A percentile compares a stretch with the other conserved stretches of the same genome.
These are phyloP conservation scores for Propithecus deckenii DNA, from an alignment of 2,797 vertebrate genomes.

Conservation along the genomic window DNA sequence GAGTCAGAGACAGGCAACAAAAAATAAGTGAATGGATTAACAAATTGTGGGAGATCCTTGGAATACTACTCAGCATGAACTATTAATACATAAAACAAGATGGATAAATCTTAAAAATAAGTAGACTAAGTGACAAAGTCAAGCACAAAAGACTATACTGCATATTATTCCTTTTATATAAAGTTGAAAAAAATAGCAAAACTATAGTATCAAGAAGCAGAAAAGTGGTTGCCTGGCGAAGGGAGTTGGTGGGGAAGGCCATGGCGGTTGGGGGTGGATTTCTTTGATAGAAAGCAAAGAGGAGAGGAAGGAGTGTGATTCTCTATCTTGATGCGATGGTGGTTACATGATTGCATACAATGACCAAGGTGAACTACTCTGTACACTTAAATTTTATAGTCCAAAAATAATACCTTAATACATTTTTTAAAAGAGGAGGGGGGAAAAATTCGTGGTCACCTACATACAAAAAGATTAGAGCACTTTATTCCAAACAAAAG, in stretches of 20 bases:
- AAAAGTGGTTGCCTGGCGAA: neutral
- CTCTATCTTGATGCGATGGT: neutral
- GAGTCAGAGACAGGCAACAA: neutral
- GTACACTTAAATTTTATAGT: neutral
- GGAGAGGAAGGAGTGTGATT: neutral
- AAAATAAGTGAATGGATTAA: neutral
- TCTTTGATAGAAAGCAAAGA: neutral
- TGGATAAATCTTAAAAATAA: neutral
- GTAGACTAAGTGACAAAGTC: neutral
- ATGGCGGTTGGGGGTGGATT: neutral
- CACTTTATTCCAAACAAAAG: neutral
- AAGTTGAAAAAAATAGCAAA: neutral
- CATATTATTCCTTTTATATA: neutral
- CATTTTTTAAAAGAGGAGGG: neutral
- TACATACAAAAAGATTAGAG: neutral
- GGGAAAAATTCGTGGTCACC: no score
- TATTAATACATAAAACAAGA: neutral
- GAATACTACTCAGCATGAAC: neutral
- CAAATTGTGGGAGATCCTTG: neutral
- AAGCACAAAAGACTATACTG: neutral
- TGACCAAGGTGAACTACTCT: neutral
- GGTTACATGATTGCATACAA: neutral
- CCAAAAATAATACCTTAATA: neutral
- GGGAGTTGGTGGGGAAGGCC: no score
- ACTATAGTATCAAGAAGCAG: neutral